A percentile compares a stretch with the other conserved stretches of the same genome.
Evolutionary conservation across 2,888 invertebrate genomes (phyloP).

Genomic region (Nomada flava): DNA sequence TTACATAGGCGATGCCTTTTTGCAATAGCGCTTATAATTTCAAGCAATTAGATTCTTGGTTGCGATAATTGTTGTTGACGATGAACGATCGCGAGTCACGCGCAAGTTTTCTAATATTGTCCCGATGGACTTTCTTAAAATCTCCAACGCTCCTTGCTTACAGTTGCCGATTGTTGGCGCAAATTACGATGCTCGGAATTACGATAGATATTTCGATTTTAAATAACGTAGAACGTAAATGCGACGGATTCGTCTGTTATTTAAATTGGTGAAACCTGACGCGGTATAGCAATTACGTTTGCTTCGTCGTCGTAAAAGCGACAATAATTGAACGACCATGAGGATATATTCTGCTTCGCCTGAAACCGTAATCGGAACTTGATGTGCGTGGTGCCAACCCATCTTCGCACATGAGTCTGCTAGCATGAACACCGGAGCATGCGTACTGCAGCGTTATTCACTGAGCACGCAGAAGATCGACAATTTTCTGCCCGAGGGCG

Average conservation of each 20-base stretch:
- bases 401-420: conserved; percentile 35
- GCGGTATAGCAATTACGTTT: background rate
- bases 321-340: background rate
- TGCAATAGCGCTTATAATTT: too few relatives aligned
- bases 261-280: background rate
- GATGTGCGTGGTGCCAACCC: conserved; percentile 35
- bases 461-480: conserved; percentile 45
- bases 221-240: background rate
- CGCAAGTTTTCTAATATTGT: too few relatives aligned
- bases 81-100: too few relatives aligned
- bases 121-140: background rate
- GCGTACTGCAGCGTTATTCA: conserved; percentile 18
- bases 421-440: conserved; percentile 34
- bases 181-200: background rate
- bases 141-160: background rate
- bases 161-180: background rate
- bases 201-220: background rate
- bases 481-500: conserved; percentile 31
- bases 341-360: conserved; percentile 7
- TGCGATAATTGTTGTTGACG: too few relatives aligned
- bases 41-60: too few relatives aligned
- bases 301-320: background rate
- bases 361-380: conserved; percentile 44
- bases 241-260: background rate
- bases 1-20: background rate